phyloP scores from a whole-genome alignment of 2,888 invertebrate genomes.

The Epistrophe eligans region DNA sequence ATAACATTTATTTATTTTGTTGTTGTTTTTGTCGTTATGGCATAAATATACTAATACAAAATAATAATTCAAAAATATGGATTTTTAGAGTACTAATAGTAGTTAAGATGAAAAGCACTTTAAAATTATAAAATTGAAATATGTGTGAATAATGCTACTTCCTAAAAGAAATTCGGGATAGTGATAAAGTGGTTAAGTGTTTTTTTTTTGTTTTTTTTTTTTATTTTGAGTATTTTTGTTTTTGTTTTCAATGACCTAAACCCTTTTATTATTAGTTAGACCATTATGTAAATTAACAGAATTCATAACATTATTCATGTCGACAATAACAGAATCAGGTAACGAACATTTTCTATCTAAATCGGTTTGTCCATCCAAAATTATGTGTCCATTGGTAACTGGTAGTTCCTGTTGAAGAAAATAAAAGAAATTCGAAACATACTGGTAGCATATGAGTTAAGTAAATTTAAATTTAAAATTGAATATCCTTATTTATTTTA shows the following conservation, averaged over 20 bases:
- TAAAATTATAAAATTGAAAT: slow-evolving; percentile 1
- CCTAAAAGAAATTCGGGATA: slow-evolving; percentile 17
- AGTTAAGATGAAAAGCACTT: slow-evolving; percentile 40
- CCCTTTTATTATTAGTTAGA: slow-evolving; percentile 66
- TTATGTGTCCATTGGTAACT: slow-evolving; percentile 84
- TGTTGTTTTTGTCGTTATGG: slow-evolving; percentile 17
- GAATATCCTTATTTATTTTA: no score
- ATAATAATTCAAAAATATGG: slow-evolving; percentile 12
- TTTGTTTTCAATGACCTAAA: slow-evolving; percentile 44
- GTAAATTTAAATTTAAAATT: not conserved
- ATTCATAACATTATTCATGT: slow-evolving; percentile 84
- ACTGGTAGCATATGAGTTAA: slow-evolving; percentile 4
- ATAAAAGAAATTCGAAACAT: slow-evolving; percentile 24
- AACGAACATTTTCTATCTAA: slow-evolving; percentile 85
- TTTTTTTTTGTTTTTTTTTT: not conserved
- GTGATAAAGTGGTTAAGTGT: slow-evolving; percentile 31
- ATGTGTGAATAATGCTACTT: slow-evolving; percentile 14
- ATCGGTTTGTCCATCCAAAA: slow-evolving; percentile 84
- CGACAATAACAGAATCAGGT: slow-evolving; percentile 86
- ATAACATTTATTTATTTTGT: not conserved
- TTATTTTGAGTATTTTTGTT: not conserved
- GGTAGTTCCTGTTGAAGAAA: slow-evolving; percentile 84
- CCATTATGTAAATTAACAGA: slow-evolving; percentile 76
- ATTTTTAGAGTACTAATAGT: slow-evolving; percentile 49
- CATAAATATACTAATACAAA: slow-evolving; percentile 41